Conservation (phyloP, 1,140 invertebrate genomes). For the Hylaeus volcanicus region DNA sequence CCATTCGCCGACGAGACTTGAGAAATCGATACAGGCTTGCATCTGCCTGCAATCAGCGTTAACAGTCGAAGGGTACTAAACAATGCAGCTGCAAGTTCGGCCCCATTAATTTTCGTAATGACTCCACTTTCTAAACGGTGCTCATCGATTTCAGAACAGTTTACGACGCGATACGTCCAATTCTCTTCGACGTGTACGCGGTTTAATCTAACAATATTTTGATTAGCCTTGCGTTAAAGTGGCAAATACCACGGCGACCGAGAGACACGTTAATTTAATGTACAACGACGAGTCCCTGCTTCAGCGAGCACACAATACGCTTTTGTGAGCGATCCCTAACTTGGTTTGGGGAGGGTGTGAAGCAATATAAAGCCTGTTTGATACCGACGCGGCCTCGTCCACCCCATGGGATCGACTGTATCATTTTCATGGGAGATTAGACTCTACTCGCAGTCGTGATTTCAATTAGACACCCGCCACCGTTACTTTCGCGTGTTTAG, state of each 20-base stretch:
- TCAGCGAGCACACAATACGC: constrained; percentile 68
- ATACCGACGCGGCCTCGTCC: constrained; percentile 63
- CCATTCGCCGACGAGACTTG: neutral
- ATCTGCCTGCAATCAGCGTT: constrained; percentile 63
- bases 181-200: neutral
- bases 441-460: constrained; percentile 66
- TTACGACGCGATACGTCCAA: neutral
- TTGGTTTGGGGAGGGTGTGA: constrained; percentile 71
- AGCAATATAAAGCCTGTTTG: constrained; percentile 76
- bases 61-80: constrained; percentile 34
- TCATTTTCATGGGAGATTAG: constrained; percentile 79
- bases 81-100: constrained; percentile 53
- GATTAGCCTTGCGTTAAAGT: constrained; percentile 46
- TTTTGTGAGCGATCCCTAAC: constrained; percentile 65
- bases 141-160: neutral
- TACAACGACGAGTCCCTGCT: constrained; percentile 45
- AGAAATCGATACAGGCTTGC: constrained; percentile 57
- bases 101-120: constrained; percentile 28
- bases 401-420: constrained; percentile 77
- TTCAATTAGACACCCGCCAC: constrained; percentile 73
- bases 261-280: constrained; percentile 61
- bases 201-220: constrained; percentile 50
- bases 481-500: constrained; percentile 11
- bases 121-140: constrained; percentile 4
- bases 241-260: constrained; percentile 51